Conservation (phyloP, 2,113 vertebrate species). For the Oceanites oceanicus region DNA sequence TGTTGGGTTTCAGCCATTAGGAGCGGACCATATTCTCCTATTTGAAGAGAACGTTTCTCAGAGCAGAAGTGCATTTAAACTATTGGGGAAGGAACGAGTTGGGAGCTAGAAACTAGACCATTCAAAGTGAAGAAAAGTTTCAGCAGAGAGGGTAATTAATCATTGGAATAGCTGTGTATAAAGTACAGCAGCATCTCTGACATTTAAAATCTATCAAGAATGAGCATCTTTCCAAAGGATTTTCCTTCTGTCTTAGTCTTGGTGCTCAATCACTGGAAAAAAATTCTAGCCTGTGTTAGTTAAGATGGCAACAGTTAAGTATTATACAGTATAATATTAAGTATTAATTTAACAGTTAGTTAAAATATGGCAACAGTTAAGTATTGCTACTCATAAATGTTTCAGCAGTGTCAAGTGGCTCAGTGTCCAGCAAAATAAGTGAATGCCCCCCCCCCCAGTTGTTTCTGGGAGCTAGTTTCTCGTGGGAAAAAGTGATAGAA, state of each 20-base stretch:
- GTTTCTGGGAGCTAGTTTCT: neutral
- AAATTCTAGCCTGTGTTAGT: neutral
- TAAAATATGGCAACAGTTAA: fast-evolving
- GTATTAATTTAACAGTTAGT: too few relatives aligned
- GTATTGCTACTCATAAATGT: fast-evolving
- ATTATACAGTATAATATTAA: too few relatives aligned
- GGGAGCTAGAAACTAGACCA: neutral
- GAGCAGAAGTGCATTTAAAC: neutral
- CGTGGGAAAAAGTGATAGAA: neutral
- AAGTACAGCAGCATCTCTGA: neutral
- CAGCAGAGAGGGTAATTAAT: neutral
- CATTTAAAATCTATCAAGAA: neutral
- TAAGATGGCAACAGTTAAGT: fast-evolving
- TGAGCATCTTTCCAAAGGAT: neutral
- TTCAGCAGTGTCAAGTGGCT: neutral
- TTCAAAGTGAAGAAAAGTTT: neutral
- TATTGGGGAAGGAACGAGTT: neutral
- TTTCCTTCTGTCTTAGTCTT: neutral
- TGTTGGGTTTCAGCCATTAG: neutral
- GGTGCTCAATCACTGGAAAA: neutral
- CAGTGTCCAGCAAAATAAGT: neutral
- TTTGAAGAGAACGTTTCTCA: neutral
- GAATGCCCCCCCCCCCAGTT: neutral
- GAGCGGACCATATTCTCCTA: neutral
- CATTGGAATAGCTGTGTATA: neutral